These are phyloP conservation scores for Columba guinea DNA, from an alignment of 2,797 vertebrate genomes.

Conservation along the genomic window DNA sequence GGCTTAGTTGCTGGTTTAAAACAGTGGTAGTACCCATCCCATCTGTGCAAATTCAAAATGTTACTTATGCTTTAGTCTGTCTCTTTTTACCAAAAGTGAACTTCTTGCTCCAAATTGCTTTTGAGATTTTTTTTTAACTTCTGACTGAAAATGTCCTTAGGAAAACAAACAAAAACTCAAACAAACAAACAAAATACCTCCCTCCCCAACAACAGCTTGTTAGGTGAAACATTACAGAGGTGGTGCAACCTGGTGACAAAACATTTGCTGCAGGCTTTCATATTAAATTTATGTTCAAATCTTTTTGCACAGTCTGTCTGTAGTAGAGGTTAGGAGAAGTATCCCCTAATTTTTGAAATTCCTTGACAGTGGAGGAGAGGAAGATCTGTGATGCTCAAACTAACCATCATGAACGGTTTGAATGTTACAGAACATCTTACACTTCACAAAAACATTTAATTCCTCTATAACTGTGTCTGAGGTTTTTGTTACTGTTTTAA, in stretches of 20 bases:
- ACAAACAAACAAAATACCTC: too few relatives aligned
- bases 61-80: background rate
- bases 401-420: background rate
- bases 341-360: background rate
- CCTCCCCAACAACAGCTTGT: too few relatives aligned
- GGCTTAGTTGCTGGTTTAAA: fast-evolving
- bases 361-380: background rate
- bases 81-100: background rate
- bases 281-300: background rate
- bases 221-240: background rate
- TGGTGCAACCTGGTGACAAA: background rate
- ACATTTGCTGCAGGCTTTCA: background rate
- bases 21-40: fast-evolving
- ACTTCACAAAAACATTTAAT: background rate
- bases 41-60: fast-evolving
- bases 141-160: background rate
- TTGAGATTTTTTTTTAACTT: background rate
- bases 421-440: background rate
- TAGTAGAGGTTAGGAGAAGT: background rate
- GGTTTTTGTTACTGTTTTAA: background rate
- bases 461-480: background rate
- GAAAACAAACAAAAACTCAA: background rate
- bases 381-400: background rate
- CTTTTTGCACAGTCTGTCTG: fast-evolving
- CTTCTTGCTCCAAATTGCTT: background rate